phyloP scores from a whole-genome alignment of 1,140 invertebrate genomes.

The Solenopsis fugax region DNA sequence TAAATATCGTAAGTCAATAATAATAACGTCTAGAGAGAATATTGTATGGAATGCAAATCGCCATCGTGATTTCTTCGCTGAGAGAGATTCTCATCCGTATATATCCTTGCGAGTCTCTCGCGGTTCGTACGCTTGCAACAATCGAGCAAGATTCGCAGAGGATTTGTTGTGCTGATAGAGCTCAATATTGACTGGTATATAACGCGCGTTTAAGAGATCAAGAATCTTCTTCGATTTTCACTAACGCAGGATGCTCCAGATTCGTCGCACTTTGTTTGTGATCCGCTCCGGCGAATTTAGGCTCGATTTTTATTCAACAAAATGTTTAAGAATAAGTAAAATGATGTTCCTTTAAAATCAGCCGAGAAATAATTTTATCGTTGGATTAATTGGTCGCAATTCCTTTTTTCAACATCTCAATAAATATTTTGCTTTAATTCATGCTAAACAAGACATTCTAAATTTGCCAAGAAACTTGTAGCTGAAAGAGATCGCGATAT shows the following conservation, averaged over 20 bases:
- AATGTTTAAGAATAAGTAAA: not conserved
- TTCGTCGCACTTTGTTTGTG: not conserved
- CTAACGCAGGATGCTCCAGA: not conserved
- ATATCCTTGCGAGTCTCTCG: constrained; percentile 45
- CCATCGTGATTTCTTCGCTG: constrained; percentile 55
- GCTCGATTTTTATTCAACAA: not conserved
- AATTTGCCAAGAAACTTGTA: not conserved
- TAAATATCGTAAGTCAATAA: constrained; percentile 85
- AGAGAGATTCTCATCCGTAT: constrained; percentile 46
- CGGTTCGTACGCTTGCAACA: constrained; percentile 10
- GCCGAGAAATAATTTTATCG: not conserved
- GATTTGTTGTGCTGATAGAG: constrained; percentile 56
- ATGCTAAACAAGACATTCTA: not conserved
- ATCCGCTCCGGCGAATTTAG: not conserved
- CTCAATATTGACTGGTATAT: constrained; percentile 50
- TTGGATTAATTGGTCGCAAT: not conserved
- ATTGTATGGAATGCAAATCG: constrained; percentile 50
- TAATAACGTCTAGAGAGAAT: constrained; percentile 70
- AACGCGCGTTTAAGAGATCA: constrained; percentile 19
- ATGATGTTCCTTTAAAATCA: not conserved
- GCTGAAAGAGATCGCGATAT: not conserved
- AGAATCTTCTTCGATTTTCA: not conserved
- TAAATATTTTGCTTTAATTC: not conserved
- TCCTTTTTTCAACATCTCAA: not conserved
- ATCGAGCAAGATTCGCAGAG: constrained; percentile 47